Percentiles rank a stretch among this genome's conserved stretches.
Evolutionary conservation across 2,888 invertebrate genomes (phyloP).

Genomic region (Scaptomyza tumidula): DNA sequence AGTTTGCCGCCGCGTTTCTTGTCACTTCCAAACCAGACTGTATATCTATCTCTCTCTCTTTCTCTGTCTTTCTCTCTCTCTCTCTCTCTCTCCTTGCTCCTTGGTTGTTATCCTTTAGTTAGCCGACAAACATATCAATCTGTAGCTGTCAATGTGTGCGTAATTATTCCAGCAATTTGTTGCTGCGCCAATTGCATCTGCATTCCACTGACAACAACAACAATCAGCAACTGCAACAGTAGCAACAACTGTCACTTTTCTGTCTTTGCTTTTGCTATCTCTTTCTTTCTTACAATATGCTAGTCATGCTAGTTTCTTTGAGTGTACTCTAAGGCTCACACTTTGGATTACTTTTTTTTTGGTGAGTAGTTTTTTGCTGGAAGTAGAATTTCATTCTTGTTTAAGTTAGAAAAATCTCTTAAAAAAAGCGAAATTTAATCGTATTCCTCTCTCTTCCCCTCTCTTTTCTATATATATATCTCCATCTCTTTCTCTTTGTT

Average conservation of each 20-base stretch:
- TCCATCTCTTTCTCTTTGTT: too few species aligned
- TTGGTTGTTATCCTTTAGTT: constrained; percentile 40
- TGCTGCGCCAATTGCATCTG: constrained; percentile 81
- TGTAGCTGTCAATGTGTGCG: constrained; percentile 81
- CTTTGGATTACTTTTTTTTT: neutral
- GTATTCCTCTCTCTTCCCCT: neutral
- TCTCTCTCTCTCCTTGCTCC: constrained; percentile 1
- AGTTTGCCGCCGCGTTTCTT: constrained; percentile 56
- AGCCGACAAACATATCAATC: constrained; percentile 67
- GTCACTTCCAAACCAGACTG: constrained; percentile 29
- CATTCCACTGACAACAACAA: constrained; percentile 56
- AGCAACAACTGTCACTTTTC: neutral
- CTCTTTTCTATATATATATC: neutral
- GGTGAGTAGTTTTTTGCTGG: too few species aligned
- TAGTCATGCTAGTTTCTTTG: too few species aligned
- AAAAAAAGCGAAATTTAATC: neutral
- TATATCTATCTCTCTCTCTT: constrained; percentile 3
- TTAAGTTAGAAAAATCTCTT: too few species aligned
- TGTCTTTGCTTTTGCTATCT: neutral
- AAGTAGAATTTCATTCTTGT: too few species aligned
- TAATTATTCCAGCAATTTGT: constrained; percentile 84
- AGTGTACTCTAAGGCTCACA: neutral
- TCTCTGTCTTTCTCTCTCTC: neutral
- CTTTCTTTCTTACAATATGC: neutral
- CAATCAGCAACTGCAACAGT: constrained; percentile 2